Conservation (phyloP, 2,888 invertebrate genomes). For the Epinotia demarniana region DNA sequence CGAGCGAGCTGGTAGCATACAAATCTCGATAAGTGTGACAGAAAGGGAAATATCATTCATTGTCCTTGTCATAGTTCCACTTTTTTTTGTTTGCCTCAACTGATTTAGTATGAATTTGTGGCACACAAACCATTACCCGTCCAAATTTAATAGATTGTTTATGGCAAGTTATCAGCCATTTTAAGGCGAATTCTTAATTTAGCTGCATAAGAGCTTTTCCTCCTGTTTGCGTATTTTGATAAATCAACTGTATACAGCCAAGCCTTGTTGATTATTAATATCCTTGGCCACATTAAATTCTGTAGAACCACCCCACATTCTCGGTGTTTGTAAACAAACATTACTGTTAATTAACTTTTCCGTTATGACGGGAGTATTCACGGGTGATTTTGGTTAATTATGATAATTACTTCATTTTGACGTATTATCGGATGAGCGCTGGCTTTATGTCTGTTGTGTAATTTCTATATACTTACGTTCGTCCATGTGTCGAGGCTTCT, state of each 20-base stretch:
- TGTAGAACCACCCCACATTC: constrained; percentile 15
- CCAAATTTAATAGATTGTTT: no score
- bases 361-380: constrained; percentile 37
- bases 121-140: no score
- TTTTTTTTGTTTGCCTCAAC: no score
- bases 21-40: no score
- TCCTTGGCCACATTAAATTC: background rate
- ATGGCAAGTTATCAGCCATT: no score
- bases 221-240: background rate
- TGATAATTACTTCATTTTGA: constrained; percentile 29
- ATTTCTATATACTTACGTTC: background rate
- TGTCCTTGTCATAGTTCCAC: no score
- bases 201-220: no score
- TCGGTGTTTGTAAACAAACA: constrained; percentile 38
- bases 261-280: background rate
- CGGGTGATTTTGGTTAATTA: constrained; percentile 39
- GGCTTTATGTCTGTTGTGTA: constrained; percentile 2
- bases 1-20: no score
- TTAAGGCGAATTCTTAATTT: no score
- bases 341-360: constrained; percentile 40
- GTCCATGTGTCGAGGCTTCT: no score
- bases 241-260: background rate
- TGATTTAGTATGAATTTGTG: no score
- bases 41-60: no score
- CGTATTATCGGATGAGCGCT: background rate